These are phyloP conservation scores for Pandemis heparana DNA, from an alignment of 2,888 invertebrate genomes.

Conservation along the genomic window DNA sequence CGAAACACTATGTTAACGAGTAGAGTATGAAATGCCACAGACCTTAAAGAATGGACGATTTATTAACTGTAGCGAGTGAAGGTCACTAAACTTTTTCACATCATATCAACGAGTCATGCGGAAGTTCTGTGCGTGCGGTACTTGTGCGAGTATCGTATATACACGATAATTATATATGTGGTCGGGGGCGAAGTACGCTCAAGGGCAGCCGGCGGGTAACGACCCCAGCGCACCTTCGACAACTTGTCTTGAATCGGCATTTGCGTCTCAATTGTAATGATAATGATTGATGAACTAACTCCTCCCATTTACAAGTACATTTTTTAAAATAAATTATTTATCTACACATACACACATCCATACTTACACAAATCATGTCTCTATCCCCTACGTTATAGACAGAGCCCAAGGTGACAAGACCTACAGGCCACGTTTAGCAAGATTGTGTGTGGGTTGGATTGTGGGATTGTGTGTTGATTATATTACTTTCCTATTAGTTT, in stretches of 20 bases:
- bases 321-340: neutral
- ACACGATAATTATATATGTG: conserved; percentile 45
- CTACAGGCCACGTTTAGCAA: too few species aligned
- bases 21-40: conserved; percentile 2
- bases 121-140: conserved; percentile 57
- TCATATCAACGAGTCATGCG: conserved; percentile 53
- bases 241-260: conserved; percentile 52
- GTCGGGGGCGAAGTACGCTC: conserved; percentile 77
- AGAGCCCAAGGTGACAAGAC: too few species aligned
- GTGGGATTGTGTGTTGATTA: too few species aligned
- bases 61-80: conserved; percentile 56
- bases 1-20: neutral
- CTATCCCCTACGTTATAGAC: too few species aligned
- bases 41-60: conserved; percentile 29
- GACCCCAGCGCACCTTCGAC: conserved; percentile 67
- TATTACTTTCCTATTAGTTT: too few species aligned
- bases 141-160: conserved; percentile 28
- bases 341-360: too few species aligned
- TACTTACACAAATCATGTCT: too few species aligned
- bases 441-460: too few species aligned
- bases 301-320: conserved; percentile 17
- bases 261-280: conserved; percentile 44
- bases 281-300: conserved; percentile 45
- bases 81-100: conserved; percentile 67
- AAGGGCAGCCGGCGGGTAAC: conserved; percentile 77